Base-by-base conservation (phyloP, 2,113 vertebrate species). In the Collichthys lucidus region DNA sequence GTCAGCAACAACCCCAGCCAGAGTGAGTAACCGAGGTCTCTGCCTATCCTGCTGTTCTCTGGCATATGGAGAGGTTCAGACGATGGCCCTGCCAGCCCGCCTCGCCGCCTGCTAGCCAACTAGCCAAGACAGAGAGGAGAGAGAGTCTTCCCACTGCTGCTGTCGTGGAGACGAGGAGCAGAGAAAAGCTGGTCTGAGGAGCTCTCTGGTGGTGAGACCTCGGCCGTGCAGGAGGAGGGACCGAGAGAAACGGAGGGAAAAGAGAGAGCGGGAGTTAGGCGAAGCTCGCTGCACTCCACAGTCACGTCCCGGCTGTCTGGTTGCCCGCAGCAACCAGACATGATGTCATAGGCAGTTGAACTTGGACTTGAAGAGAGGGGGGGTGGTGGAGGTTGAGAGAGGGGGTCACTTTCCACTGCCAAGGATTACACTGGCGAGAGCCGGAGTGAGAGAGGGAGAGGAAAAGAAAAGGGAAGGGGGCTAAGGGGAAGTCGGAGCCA, bases 291-390 rank as follows among this genome's bases (percentile, higher is more conserved):
- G 93, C 93, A 91, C 94, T 94, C 90, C 93, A 93, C 94, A 94
- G 95, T 96, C 96, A 96, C 95, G 96, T 96, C 95, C 94, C 84
- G 93, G 93, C 95, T 93, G 95, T 96, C 96, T 97, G 95, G 96
- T 97, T 96, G 95, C 96, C 86, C 75, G 4, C 85, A 86, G 96
- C 95, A 97, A 96, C 96, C 93, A 97, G 96, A 97, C 96, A 96
- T 97, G 96, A 96, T 96, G 96, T 97, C 96, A 96, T 95, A 94
- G 92, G 93, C 93, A 95, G 95, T 95, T 96, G 95, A 96, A 96
- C 95, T 96, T 96, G 95, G 94, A 95, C 94, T 95, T 95, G 94
- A 82, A 89, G 35, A 8, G 31, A 1, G 31, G 35, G 35, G 35
- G 35, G 35, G 31, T 26, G 35, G 35, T 35, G 35, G 35, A 86